Evolutionary conservation across 2,797 vertebrate species (phyloP).

Genomic region (Peromyscus nudipes): DNA sequence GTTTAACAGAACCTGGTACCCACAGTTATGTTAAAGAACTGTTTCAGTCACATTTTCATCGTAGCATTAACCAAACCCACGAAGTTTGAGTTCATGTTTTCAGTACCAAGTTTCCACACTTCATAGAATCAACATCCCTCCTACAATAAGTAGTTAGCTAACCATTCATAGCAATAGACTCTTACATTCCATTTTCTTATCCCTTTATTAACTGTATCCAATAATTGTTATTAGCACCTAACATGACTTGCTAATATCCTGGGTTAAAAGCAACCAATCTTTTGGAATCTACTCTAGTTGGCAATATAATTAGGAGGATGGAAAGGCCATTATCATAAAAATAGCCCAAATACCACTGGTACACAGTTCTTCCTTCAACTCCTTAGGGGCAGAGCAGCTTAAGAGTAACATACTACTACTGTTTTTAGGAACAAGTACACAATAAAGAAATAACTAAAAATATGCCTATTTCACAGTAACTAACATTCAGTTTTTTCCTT

Average conservation of each 20-base stretch:
- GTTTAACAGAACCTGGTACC: background rate
- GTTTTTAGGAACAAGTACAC: background rate
- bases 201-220: background rate
- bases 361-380: background rate
- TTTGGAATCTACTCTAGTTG: slow-evolving; percentile 2
- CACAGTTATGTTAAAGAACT: slow-evolving; percentile 3
- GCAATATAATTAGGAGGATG: background rate
- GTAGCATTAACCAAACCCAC: background rate
- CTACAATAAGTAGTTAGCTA: background rate
- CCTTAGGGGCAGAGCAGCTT: slow-evolving; percentile 33
- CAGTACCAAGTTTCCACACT: background rate
- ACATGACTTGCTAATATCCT: slow-evolving; percentile 8
- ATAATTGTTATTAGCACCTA: slow-evolving; percentile 37
- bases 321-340: background rate
- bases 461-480: slow-evolving; percentile 42
- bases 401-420: background rate
- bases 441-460: slow-evolving; percentile 54
- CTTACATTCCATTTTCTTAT: slow-evolving; percentile 25
- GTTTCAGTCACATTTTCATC: slow-evolving; percentile 15
- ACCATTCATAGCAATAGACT: background rate
- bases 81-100: slow-evolving; percentile 20
- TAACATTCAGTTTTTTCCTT: background rate
- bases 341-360: background rate
- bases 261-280: background rate
- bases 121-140: background rate